Conservation (phyloP, 2,113 vertebrate species). For the Lagopus leucura region DNA sequence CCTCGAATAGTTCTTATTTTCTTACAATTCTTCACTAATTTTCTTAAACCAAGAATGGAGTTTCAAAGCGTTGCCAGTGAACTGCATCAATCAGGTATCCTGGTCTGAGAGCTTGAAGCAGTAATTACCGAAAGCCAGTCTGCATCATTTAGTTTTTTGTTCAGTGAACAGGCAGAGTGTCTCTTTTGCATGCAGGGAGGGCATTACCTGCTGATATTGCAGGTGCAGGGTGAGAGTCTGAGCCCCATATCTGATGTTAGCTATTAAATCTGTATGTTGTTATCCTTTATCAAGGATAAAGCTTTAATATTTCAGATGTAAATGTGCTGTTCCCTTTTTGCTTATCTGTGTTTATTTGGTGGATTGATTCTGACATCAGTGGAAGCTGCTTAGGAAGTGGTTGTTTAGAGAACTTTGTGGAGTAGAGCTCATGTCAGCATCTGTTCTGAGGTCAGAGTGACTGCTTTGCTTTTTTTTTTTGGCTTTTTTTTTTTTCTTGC, state of each 20-base stretch:
- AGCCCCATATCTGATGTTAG: accelerated
- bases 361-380: conserved; percentile 38
- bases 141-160: background rate
- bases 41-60: background rate
- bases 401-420: conserved; percentile 39
- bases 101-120: background rate
- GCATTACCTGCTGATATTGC: background rate
- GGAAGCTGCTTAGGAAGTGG: conserved; percentile 48
- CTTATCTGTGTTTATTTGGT: conserved; percentile 21
- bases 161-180: background rate
- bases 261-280: background rate
- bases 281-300: background rate
- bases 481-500: background rate
- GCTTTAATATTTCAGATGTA: background rate
- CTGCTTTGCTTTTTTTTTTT: background rate
- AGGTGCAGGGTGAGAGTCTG: background rate
- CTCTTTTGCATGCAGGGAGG: background rate
- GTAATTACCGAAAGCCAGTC: background rate
- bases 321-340: background rate
- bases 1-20: background rate
- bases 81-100: background rate
- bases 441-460: background rate
- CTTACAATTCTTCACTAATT: background rate
- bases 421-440: background rate
- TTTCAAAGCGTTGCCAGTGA: background rate